Conservation (phyloP, 2,888 invertebrate genomes). For the Drosophila yooni region DNA sequence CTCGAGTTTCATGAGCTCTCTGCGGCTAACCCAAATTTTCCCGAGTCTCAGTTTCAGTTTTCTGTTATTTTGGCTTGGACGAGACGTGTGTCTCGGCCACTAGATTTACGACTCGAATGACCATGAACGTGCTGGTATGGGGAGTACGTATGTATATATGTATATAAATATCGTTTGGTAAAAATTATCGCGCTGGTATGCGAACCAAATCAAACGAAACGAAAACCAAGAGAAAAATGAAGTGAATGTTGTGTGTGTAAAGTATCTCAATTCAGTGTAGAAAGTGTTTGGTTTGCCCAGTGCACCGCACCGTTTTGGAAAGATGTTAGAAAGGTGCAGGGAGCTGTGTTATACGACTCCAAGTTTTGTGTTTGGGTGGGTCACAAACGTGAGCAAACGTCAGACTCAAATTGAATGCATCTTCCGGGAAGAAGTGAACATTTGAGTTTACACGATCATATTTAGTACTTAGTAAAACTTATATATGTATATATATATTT, state of each 20-base stretch:
- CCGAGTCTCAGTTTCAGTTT: constrained; percentile 30
- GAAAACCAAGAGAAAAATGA: constrained; percentile 52
- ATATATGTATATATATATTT: neutral
- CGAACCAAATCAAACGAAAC: constrained; percentile 59
- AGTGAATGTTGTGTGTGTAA: constrained; percentile 53
- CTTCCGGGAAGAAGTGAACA: constrained; percentile 28
- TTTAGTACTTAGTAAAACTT: neutral
- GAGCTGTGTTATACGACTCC: constrained; percentile 45
- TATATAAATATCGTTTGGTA: constrained; percentile 39
- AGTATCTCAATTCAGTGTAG: constrained; percentile 41
- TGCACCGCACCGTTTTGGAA: constrained; percentile 11
- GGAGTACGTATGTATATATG: constrained; percentile 20
- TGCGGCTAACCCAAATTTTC: constrained; percentile 66
- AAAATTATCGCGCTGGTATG: constrained; percentile 67
- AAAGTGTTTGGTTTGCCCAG: constrained; percentile 65
- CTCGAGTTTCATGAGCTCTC: constrained; percentile 52
- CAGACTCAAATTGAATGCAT: constrained; percentile 6
- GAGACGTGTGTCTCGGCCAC: constrained; percentile 69
- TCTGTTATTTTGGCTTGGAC: constrained; percentile 20
- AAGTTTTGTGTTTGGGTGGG: constrained; percentile 54
- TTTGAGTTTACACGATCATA: neutral
- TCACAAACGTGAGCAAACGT: constrained; percentile 38
- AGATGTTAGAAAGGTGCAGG: constrained; percentile 53
- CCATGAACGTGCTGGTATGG: constrained; percentile 79
- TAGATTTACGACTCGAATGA: constrained; percentile 79